Evolutionary conservation across 1,140 invertebrate species (phyloP).

Genomic region (Drosophila saltans): DNA sequence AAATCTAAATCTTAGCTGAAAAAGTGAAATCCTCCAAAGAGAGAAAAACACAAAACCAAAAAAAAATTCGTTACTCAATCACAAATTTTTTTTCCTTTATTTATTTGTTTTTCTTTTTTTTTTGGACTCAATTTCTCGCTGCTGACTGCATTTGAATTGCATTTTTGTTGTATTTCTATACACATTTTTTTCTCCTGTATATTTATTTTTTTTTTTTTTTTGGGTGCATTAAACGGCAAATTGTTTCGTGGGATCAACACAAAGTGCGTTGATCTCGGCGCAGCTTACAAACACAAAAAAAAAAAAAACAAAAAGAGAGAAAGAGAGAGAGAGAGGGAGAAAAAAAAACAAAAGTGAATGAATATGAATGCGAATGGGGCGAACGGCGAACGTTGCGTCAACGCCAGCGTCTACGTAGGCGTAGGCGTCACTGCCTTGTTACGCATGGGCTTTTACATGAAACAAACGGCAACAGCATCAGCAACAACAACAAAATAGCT

Average conservation of each 20-base stretch:
- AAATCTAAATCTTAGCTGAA: constrained; percentile 22
- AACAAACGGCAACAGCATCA: background rate
- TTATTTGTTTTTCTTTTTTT: no score
- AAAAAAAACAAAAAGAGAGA: background rate
- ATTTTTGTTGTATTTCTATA: constrained; percentile 38
- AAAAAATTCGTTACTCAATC: constrained; percentile 25
- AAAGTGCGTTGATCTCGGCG: constrained; percentile 78
- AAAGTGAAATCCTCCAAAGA: constrained; percentile 44
- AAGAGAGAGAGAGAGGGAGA: background rate
- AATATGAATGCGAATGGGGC: constrained; percentile 54
- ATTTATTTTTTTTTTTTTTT: constrained; percentile 59
- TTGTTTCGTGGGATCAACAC: constrained; percentile 79
- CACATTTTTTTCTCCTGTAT: constrained; percentile 30
- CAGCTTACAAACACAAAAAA: constrained; percentile 28
- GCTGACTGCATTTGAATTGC: constrained; percentile 38
- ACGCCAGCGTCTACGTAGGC: constrained; percentile 20
- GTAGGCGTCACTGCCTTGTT: constrained; percentile 31
- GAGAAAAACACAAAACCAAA: constrained; percentile 14
- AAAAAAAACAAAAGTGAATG: constrained; percentile 67
- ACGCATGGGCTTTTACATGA: constrained; percentile 44
- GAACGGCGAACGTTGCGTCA: constrained; percentile 35
- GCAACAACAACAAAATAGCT: constrained; percentile 48
- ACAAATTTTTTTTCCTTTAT: constrained; percentile 5
- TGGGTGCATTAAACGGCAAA: constrained; percentile 80
- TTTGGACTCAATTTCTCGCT: constrained; percentile 56